These are phyloP conservation scores for Baronia brevicornis DNA, from an alignment of 2,888 invertebrate genomes.

Conservation along the genomic window DNA sequence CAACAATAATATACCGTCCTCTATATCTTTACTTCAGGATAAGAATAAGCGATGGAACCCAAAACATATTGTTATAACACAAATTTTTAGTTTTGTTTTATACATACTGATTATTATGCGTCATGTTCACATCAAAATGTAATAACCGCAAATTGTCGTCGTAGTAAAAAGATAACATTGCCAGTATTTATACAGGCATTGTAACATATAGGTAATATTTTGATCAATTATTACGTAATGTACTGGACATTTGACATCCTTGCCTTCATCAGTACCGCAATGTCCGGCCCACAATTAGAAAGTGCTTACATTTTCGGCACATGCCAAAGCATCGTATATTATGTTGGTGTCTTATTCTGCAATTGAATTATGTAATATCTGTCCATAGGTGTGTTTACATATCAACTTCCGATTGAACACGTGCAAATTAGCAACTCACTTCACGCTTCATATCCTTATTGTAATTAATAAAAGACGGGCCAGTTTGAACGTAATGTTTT, in stretches of 20 bases:
- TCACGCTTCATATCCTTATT: slow-evolving; percentile 3
- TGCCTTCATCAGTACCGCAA: slow-evolving; percentile 23
- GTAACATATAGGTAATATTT: background rate
- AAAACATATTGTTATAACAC: no score
- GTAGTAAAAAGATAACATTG: no score
- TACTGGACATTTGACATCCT: slow-evolving; percentile 15
- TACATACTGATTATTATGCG: no score
- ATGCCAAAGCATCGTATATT: slow-evolving; percentile 48
- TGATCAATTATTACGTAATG: slow-evolving; percentile 6
- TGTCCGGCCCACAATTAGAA: slow-evolving; percentile 44
- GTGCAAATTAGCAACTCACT: slow-evolving; percentile 23
- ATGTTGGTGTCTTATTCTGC: slow-evolving; percentile 29
- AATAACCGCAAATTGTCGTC: no score
- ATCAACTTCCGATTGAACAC: slow-evolving; percentile 64
- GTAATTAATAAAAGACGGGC: no score
- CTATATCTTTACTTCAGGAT: no score
- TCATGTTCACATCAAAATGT: no score
- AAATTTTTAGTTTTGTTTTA: no score
- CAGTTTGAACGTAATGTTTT: no score
- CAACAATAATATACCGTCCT: no score
- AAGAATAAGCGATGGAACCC: no score
- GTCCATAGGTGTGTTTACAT: slow-evolving; percentile 47
- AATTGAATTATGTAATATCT: slow-evolving; percentile 53
- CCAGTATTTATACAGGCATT: background rate
- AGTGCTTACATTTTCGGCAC: slow-evolving; percentile 46